Percentiles rank a stretch among this genome's conserved stretches.
These are phyloP conservation scores for Parnassius mnemosyne DNA, from an alignment of 2,888 invertebrate species.

Conservation along the genomic window DNA sequence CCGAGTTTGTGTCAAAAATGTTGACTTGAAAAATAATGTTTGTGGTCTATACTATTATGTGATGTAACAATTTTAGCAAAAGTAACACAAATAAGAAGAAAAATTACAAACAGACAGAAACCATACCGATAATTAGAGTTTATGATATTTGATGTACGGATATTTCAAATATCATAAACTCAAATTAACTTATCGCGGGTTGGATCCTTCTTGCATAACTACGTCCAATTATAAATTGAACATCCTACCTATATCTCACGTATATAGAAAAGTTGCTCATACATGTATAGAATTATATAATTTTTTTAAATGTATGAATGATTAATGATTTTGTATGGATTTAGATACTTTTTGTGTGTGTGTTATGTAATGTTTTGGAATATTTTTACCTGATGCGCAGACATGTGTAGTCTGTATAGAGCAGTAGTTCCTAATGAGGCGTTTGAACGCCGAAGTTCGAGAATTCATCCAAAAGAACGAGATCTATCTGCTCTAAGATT, in stretches of 20 bases:
- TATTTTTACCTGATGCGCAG: neutral
- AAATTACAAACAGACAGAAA: too few relatives aligned
- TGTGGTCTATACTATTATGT: too few relatives aligned
- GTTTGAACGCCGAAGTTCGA: conserved; percentile 41
- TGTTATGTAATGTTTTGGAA: conserved; percentile 6
- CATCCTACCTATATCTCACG: conserved; percentile 4
- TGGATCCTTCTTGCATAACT: too few relatives aligned
- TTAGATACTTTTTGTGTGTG: conserved; percentile 1
- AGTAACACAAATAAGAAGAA: too few relatives aligned
- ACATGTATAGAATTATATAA: conserved; percentile 9
- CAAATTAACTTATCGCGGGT: too few relatives aligned
- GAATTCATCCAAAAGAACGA: conserved; percentile 41
- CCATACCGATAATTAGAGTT: too few relatives aligned
- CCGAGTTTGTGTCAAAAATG: too few relatives aligned
- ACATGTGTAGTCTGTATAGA: conserved; percentile 28
- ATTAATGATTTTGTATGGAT: conserved; percentile 5
- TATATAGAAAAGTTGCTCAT: conserved; percentile 20
- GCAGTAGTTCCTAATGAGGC: conserved; percentile 47
- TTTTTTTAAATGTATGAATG: neutral
- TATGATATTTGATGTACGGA: too few relatives aligned
- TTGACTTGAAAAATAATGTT: too few relatives aligned
- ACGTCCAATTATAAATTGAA: conserved; percentile 3
- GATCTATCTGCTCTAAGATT: conserved; percentile 64
- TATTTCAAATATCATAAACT: too few relatives aligned
- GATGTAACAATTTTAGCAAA: too few relatives aligned